phyloP scores from a whole-genome alignment of 2,888 invertebrate genomes.

The Eristalis tenax region DNA sequence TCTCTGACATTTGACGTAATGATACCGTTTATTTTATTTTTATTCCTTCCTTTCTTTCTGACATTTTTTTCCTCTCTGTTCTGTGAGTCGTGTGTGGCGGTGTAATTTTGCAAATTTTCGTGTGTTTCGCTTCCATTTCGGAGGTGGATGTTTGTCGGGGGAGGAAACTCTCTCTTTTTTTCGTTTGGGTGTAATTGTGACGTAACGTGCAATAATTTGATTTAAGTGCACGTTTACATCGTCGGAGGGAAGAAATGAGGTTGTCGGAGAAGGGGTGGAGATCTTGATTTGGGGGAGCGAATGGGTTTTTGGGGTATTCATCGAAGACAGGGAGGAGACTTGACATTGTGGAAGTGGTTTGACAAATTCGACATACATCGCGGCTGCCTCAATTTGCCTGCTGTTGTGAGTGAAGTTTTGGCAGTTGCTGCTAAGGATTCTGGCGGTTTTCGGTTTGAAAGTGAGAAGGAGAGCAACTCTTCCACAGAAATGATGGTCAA shows the following conservation, averaged over 20 bases:
- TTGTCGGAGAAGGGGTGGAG: neutral
- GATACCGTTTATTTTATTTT: constrained; percentile 2
- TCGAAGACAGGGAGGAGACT: too few species aligned
- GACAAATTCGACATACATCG: too few species aligned
- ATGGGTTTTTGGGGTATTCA: too few species aligned
- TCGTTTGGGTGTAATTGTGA: neutral
- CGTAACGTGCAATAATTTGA: neutral
- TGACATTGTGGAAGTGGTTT: too few species aligned
- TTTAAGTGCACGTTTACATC: neutral
- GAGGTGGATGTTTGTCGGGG: neutral
- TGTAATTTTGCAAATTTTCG: neutral
- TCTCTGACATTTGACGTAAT: constrained; percentile 7
- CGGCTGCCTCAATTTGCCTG: too few species aligned
- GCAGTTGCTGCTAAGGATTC: too few species aligned
- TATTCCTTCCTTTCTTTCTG: neutral
- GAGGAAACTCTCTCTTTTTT: neutral
- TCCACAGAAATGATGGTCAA: too few species aligned
- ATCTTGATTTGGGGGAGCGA: too few species aligned
- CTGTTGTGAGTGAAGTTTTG: too few species aligned
- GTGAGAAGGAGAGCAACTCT: too few species aligned
- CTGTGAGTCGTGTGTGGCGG: neutral
- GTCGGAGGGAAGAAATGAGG: neutral
- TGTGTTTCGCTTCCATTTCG: neutral
- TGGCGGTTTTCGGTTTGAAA: too few species aligned
- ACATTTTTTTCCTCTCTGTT: neutral